Conservation (phyloP, 2,113 vertebrate species). For the Cavia aperea region DNA sequence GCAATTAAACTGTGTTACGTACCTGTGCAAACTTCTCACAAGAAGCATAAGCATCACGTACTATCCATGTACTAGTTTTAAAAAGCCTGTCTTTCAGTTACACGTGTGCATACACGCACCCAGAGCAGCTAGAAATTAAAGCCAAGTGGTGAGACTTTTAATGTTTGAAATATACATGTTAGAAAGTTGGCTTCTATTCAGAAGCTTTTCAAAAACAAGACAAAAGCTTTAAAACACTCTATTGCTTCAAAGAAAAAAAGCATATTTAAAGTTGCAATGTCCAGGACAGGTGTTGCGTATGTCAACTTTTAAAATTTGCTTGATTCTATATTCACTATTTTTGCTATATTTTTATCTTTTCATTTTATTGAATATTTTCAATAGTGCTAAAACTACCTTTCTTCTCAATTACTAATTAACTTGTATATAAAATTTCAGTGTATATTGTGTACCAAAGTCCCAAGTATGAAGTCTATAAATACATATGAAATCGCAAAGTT, state of each 20-base stretch:
- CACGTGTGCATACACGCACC: background rate
- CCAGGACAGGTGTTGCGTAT: background rate
- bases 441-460: background rate
- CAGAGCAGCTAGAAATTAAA: background rate
- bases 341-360: background rate
- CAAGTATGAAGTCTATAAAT: background rate
- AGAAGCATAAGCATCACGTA: background rate
- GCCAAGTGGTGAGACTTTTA: background rate
- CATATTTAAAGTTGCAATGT: slow-evolving; percentile 18
- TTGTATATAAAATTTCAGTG: background rate
- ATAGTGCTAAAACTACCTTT: background rate
- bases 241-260: background rate
- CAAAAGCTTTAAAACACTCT: background rate
- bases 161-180: slow-evolving; percentile 4
- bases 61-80: background rate
- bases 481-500: background rate
- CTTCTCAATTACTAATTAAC: background rate
- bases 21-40: background rate
- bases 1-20: background rate
- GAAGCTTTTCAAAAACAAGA: background rate
- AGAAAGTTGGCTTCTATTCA: background rate
- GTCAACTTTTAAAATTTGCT: background rate
- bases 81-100: background rate
- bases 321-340: background rate
- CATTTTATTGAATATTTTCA: background rate